Evolutionary conservation across 92 coral and sea anemone species (phyloP), one percentile per base, ranked within the genome.

Genomic region (Siderastrea radians): DNA sequence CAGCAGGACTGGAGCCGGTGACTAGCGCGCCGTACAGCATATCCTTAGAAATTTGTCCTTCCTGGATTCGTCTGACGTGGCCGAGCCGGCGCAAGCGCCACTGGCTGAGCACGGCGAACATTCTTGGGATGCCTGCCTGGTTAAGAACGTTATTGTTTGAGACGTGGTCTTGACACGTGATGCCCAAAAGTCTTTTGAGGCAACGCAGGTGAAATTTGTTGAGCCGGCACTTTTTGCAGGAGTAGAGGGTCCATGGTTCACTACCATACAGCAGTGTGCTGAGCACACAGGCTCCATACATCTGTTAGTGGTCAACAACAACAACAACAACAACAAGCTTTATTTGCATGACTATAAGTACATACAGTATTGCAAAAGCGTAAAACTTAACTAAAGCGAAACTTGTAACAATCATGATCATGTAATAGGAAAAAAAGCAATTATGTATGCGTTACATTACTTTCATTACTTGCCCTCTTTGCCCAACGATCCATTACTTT

Each of bases 51-150:
- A 91, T 82, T 50, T 87, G 74, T 5, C 84, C 86, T 51, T 88
- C 84, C 13, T 83, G 47, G 87, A 83, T 77, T 6, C 86, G 58
- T 46, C 38, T 15, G 10, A 88, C 76, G 2, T 83, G 94, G 43
- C 94, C 92, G 7, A 91, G 88, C 81, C 87, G 88, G 8, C 86
- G 72, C 57, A 85, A 62, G 57, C 88, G 88, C 6, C 57, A 5
- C 57, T 53, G 80, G 59, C 65, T 44, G 16, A 91, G 94, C 10
- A 91, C 5, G 60, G 62, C n/a, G 62, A 77, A 60, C 73, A 92
- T 79, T 68, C 93, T 84, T 49, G 43, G 84, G 13, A 58, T 49
- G 14, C 61, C 69, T 11, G 87, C 92, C 48, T 26, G 81, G 1
- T 53, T 43, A 9, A 72, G 80, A 26, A 72, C 68, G 10, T 14